These are phyloP conservation scores for Rhincodon typus DNA, from an alignment of 2,797 vertebrate genomes.

Conservation along the genomic window DNA sequence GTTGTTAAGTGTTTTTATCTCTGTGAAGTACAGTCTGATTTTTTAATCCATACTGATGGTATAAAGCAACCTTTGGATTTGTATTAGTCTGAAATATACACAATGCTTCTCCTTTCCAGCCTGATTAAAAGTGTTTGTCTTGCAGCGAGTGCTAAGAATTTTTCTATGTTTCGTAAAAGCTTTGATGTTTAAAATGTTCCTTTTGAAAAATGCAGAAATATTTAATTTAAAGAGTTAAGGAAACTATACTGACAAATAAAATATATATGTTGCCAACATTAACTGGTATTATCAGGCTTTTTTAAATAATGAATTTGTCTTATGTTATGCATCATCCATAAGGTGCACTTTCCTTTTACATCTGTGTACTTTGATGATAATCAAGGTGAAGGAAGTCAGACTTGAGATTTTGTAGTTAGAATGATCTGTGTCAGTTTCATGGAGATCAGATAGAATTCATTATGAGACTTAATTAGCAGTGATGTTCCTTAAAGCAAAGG, in stretches of 20 bases:
- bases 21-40: neutral
- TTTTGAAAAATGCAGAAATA: neutral
- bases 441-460: neutral
- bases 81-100: neutral
- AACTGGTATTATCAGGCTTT: neutral
- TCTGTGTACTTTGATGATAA: neutral
- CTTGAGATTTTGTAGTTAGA: neutral
- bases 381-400: neutral
- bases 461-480: neutral
- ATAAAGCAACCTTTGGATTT: neutral
- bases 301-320: neutral
- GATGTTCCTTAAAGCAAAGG: neutral
- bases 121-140: neutral
- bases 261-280: neutral
- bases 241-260: slow-evolving; percentile 9
- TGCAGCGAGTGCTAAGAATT: neutral
- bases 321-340: neutral
- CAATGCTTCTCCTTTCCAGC: neutral
- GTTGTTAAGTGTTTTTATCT: neutral
- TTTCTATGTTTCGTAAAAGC: neutral
- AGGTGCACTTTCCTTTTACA: neutral
- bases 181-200: neutral
- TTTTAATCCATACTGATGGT: neutral
- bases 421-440: neutral
- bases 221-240: neutral